Percentiles rank a stretch among this genome's conserved stretches.
These are phyloP conservation scores for Chalcis sispes DNA, from an alignment of 2,888 invertebrate genomes.

Conservation along the genomic window DNA sequence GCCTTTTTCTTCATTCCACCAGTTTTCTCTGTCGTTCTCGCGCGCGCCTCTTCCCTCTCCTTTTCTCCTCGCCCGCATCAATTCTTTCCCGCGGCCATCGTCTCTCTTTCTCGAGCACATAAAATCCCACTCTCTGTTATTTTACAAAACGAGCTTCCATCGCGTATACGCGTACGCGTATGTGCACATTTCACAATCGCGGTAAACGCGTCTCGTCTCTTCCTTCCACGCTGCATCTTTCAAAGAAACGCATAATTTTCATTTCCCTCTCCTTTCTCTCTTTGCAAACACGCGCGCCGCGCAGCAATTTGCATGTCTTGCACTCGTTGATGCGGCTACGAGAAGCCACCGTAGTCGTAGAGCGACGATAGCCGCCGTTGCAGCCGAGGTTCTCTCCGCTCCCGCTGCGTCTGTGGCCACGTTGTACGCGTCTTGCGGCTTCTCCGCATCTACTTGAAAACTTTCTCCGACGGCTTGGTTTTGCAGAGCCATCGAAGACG, in stretches of 20 bases:
- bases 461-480: constrained; percentile 6
- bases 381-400: neutral
- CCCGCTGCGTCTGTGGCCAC: no score
- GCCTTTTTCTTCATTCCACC: neutral
- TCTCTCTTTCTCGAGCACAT: no score
- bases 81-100: neutral
- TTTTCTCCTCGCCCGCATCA: constrained; percentile 6
- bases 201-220: neutral
- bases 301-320: no score
- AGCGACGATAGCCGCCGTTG: neutral
- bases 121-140: no score
- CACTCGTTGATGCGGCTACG: no score
- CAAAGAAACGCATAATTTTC: no score
- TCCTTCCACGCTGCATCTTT: neutral
- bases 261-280: no score
- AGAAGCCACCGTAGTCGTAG: neutral
- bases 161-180: no score
- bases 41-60: neutral
- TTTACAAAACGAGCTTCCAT: no score
- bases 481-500: no score
- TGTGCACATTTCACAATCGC: no score
- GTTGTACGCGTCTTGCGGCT: neutral
- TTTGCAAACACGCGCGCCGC: no score
- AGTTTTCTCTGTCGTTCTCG: neutral
- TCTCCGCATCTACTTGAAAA: constrained; percentile 20